Evolutionary conservation across 2,888 invertebrate species (phyloP), one percentile per base, ranked within the genome.

Genomic region (Calliphora vomitoria): DNA sequence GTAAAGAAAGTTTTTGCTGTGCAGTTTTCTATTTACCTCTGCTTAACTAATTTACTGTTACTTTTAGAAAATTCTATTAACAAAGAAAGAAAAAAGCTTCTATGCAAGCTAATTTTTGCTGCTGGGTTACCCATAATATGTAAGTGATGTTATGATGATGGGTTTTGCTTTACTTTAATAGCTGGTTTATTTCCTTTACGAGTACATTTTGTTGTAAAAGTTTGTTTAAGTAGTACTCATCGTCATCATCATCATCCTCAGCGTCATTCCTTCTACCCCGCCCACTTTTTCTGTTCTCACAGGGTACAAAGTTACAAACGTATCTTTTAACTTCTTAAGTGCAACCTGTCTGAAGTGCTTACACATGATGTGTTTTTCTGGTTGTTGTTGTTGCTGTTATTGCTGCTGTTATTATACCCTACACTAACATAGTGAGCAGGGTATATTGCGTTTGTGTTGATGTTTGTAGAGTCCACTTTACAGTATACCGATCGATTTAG

Each of bases 291-390:
- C 6, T 50, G 44, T 50, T 5, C 41, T 60, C 35, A n/a, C 20
- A 18, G 18, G 10, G 18, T 53, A 75, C 50, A 53, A 71, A 55
- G 4, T 31, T 55, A 31, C 50, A 76, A 72, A 55, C 44, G 18
- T 31, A 75, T 85, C 60, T 84, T 80, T 78, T 75, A 78, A 74
- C 85, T 85, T 85, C 75, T 85, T 87, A 87, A 87, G 87, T 87
- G 87, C 85, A 87, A 82, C 84, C 82, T 82, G 84, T 86, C 85
- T 82, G 84, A 80, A 85, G 83, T 78, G 80, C 64, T 88, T 82
- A 82, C 83, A 81, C 81, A 78, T 84, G 83, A 85, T 82, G 80
- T 83, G 80, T 68, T 75, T 62, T 41, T 35, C 35, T 35, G 35
- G 47, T 76, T 64, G 58, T 76, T 68, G 66, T 60, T 68, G 74